Evolutionary conservation across 2,113 vertebrate genomes (phyloP), one percentile per base, ranked within the genome.

Genomic region (Gorsachius goisagi): DNA sequence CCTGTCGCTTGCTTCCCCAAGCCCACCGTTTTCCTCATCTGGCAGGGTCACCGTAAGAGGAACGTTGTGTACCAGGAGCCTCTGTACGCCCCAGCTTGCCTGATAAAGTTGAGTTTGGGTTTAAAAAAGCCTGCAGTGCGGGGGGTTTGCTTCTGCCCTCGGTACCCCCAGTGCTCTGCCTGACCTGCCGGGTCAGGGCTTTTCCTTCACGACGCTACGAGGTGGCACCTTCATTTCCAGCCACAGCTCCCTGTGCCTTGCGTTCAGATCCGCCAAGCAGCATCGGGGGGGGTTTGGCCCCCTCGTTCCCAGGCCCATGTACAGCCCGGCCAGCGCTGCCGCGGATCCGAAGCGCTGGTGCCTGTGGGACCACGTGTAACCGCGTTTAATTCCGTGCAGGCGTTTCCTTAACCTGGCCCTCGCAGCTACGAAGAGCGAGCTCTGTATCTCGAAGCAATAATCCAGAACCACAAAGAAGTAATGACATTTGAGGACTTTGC

Each of bases 401-500:
- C 23, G 4, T 95, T 98, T 98, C 98, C 98, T 99, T 99, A 98
- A 99, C 94, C 2, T 22, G 8, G 33, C 9, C 6, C 0, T 71
- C 41, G 39, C 97, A 99, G 99, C 98, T 99, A 99, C 2, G 99
- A 99, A 96, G 99, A 99, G 84, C 98, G 99, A 90, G 99, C 99
- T 44, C 98, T 99, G 93, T 99, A 99, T 90, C 98, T 99, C 44
- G 99, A 99, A 98, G 99, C 99, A 97, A 99, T 99, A 97, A 99
- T 99, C 97, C 99, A 99, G 98, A 99, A 99, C 98, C 99, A 99
- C 95, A 98, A 99, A 78, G 99, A 99, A 98, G 98, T 99, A 90
- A 99, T 99, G 99, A 99, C 99, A 33, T 99, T 99, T 85, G 99
- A 99, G 97, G 99, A 99, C 98, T 99, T 99, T 93, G 99, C 99